phyloP scores from a whole-genome alignment of 2,888 invertebrate genomes.

The Drosophila recens region DNA sequence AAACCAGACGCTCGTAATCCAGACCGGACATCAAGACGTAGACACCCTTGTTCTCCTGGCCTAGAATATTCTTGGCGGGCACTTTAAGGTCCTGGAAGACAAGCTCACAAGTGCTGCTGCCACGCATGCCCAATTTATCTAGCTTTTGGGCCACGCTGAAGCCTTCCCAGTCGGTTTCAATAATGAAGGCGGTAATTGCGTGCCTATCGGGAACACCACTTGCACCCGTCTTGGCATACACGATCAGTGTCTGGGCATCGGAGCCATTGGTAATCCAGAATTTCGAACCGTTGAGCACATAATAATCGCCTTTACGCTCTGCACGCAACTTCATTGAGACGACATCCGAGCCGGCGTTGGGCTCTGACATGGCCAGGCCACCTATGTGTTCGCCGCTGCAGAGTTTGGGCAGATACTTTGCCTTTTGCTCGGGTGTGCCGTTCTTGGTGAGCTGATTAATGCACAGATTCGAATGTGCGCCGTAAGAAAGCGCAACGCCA shows the following conservation, averaged over 20 bases:
- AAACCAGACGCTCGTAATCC: slow-evolving; percentile 95
- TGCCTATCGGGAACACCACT: slow-evolving; percentile 90
- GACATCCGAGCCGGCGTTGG: slow-evolving; percentile 97
- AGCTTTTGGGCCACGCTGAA: slow-evolving; percentile 95
- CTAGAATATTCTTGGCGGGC: slow-evolving; percentile 93
- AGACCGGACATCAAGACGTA: slow-evolving; percentile 99
- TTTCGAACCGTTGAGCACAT: slow-evolving; percentile 97
- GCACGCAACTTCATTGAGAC: slow-evolving; percentile 98
- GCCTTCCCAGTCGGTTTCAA: slow-evolving; percentile 95
- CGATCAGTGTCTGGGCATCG: slow-evolving; percentile 97
- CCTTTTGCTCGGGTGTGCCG: slow-evolving; percentile 96
- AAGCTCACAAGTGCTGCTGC: slow-evolving; percentile 97
- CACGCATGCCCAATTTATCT: slow-evolving; percentile 99
- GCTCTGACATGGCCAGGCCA: slow-evolving; percentile 98
- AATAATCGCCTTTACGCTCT: slow-evolving; percentile 95
- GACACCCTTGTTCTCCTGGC: slow-evolving; percentile 94
- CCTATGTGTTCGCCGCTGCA: slow-evolving; percentile 97
- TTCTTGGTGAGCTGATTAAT: slow-evolving; percentile 98
- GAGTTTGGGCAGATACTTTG: slow-evolving; percentile 96
- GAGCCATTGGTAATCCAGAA: slow-evolving; percentile 99
- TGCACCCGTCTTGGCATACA: slow-evolving; percentile 95
- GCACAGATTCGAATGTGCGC: slow-evolving; percentile 98
- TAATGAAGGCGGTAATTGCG: slow-evolving; percentile 96
- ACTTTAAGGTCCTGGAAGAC: slow-evolving; percentile 98
- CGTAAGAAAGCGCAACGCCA: slow-evolving; percentile 95